phyloP scores from a whole-genome alignment of 2,113 vertebrate genomes.

The Laterallus jamaicensis region DNA sequence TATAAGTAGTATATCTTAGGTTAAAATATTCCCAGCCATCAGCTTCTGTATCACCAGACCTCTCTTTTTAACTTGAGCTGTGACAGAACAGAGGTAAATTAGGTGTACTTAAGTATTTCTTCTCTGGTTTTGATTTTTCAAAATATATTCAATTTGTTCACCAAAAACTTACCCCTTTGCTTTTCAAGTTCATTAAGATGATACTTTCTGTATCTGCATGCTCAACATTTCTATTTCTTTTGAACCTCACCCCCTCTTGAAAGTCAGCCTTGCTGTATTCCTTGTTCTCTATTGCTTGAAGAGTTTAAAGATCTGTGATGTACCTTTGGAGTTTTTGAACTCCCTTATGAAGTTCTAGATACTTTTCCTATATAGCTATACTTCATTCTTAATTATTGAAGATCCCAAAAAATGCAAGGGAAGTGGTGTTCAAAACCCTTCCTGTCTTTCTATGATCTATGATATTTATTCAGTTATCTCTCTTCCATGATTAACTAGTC shows the following conservation, averaged over 20 bases:
- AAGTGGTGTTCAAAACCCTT: background rate
- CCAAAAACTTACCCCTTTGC: background rate
- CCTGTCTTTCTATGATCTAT: background rate
- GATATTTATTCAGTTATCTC: accelerated
- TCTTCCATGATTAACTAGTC: background rate
- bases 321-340: background rate
- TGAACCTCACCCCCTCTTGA: background rate
- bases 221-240: background rate
- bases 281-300: background rate
- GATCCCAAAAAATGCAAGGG: background rate
- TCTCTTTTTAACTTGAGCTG: background rate
- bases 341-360: background rate
- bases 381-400: background rate
- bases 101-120: background rate
- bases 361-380: accelerated
- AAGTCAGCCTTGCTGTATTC: background rate
- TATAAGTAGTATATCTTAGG: background rate
- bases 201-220: background rate
- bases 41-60: accelerated
- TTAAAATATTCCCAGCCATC: background rate
- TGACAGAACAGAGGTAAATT: background rate
- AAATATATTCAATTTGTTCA: background rate
- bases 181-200: background rate
- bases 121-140: background rate
- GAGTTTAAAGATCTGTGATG: background rate